Percentiles rank a stretch among this genome's conserved stretches.
These are phyloP conservation scores for Hippocampus kuda DNA, from an alignment of 2,797 vertebrate genomes.

Conservation along the genomic window DNA sequence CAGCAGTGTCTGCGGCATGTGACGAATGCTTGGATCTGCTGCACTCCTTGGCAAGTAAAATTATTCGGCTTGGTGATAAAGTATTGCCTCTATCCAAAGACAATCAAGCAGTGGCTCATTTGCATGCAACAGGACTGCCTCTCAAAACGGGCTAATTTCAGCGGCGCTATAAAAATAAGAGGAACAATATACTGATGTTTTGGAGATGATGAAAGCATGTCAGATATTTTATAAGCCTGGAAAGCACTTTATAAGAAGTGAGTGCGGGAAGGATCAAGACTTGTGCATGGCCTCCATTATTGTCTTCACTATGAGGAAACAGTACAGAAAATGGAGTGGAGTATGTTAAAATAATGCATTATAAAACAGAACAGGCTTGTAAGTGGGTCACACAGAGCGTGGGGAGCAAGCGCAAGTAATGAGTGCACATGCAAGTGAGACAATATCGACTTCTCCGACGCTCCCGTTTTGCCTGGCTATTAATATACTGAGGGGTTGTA, in stretches of 20 bases:
- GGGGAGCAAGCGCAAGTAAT: slow-evolving; percentile 30
- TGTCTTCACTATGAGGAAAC: background rate
- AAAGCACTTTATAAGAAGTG: background rate
- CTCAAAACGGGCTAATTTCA: no score
- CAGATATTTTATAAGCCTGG: no score
- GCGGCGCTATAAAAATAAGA: no score
- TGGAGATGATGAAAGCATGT: no score
- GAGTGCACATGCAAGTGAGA: slow-evolving; percentile 22
- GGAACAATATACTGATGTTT: no score
- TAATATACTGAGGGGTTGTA: slow-evolving; percentile 20
- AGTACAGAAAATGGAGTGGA: slow-evolving; percentile 2
- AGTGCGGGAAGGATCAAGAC: background rate
- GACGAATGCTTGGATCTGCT: background rate
- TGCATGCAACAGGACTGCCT: no score
- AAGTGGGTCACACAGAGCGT: slow-evolving; percentile 66
- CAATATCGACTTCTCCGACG: slow-evolving; percentile 45
- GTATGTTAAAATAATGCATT: slow-evolving; percentile 55
- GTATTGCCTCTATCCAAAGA: no score
- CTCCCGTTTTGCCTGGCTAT: slow-evolving; percentile 39
- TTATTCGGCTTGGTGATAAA: no score
- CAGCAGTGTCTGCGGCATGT: background rate
- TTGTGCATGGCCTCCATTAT: background rate
- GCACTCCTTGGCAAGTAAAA: no score
- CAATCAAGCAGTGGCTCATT: background rate
- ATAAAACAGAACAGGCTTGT: slow-evolving; percentile 56